Base-by-base conservation (phyloP, 2,113 vertebrate genomes). In the Albula goreensis region DNA sequence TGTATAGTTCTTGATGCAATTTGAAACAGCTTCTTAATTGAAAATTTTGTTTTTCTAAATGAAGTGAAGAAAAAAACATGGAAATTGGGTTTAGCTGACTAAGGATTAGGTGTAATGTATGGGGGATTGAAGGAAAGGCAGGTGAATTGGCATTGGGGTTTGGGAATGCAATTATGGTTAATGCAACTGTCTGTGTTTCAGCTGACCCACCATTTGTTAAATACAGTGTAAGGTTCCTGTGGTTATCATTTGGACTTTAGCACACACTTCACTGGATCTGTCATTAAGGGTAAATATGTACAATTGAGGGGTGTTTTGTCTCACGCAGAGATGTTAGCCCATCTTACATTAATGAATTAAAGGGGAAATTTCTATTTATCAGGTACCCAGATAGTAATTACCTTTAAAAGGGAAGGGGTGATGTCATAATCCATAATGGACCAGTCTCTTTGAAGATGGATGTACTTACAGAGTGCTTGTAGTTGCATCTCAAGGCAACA, bases 1-100 rank as follows among this genome's bases (percentile, higher is more conserved):
- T 90, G 92, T 90, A 91, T 89, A 91, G 89, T 92, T 90, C 80
- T 85, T 92, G 90, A 91, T 92, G 89, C 83, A 50, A 60, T 87
- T 74, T 50, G 41, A 79, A 80, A 57, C 25, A 81, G 80, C 48
- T n/a, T n/a, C 9, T 60, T 17, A 81, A 83, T 60, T 80, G 78
- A 53, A 48, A 50, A 84, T 78, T 56, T 82, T 63, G 86, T 74
- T 87, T 41, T 85, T 88, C 31, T 85, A 0, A 66, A 66, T 15
- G 56, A 83, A 78, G 90, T 81, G 85, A 81, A 88, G 81, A 85
- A 86, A 89, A 84, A 88, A 85, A 89, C 91, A 74, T 87, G 86
- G 66, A 83, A 31, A 13, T n/a, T 41, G 15, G 52, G 31, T 53
- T 13, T 48, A 82, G 80, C n/a, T 50, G 80, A 77, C 78, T 80